Evolutionary conservation across 2,888 invertebrate species (phyloP).

Genomic region (Dastarcus helophoroides): DNA sequence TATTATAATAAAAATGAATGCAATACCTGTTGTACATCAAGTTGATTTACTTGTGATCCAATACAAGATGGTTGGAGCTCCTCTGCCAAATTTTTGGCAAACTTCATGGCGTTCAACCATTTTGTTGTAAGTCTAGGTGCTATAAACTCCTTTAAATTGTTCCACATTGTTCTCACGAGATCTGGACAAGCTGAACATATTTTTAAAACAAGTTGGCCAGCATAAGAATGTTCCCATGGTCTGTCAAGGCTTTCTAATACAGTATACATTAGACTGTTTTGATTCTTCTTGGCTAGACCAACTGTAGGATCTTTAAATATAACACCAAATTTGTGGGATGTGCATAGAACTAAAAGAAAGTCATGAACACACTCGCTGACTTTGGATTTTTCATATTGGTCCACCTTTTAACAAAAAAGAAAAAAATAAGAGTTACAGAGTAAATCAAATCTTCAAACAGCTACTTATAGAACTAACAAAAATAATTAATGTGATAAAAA

Average conservation of each 20-base stretch:
- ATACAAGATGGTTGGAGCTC: conserved; percentile 42
- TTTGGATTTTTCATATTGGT: conserved; percentile 37
- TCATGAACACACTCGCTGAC: conserved; percentile 51
- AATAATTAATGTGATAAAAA: no score
- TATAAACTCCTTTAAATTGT: conserved; percentile 46
- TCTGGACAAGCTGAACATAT: conserved; percentile 62
- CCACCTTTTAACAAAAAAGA: conserved; percentile 23
- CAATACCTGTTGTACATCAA: conserved; percentile 43
- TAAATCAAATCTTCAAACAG: no score
- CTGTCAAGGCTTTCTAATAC: conserved; percentile 52
- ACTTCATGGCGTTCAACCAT: conserved; percentile 42
- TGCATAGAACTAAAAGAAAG: conserved; percentile 61
- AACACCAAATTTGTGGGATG: conserved; percentile 65
- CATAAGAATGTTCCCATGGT: conserved; percentile 58
- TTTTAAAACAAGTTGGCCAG: conserved; percentile 49
- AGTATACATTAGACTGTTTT: conserved; percentile 50
- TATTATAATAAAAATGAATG: no score
- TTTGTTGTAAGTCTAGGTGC: conserved; percentile 46
- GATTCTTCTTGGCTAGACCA: conserved; percentile 44
- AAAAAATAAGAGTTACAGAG: conserved; percentile 8
- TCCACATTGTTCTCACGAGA: conserved; percentile 51
- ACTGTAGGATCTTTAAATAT: conserved; percentile 59
- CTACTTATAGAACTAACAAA: no score
- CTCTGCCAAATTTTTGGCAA: conserved; percentile 38
- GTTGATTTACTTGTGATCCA: conserved; percentile 36